Conservation (phyloP, 2,888 invertebrate species). For the Alloplasta piceator region DNA sequence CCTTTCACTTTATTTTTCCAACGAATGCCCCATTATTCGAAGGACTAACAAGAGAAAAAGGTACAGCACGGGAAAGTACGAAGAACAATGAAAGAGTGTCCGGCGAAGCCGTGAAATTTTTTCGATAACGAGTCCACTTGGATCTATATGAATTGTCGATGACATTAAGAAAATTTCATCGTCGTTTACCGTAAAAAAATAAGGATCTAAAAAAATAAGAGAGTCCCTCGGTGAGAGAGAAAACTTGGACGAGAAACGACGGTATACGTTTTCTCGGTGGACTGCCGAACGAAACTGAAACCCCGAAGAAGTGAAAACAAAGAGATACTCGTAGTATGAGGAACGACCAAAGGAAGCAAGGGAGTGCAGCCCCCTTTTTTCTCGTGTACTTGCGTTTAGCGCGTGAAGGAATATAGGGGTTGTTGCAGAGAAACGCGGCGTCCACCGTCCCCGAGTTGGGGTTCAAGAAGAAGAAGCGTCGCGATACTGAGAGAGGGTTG, state of each 20-base stretch:
- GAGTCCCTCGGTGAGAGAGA: slow-evolving; percentile 1
- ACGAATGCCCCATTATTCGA: slow-evolving; percentile 28
- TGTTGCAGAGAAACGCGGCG: slow-evolving; percentile 72
- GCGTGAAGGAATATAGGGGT: slow-evolving; percentile 74
- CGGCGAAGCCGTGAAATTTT: slow-evolving; percentile 37
- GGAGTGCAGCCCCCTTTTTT: slow-evolving; percentile 69
- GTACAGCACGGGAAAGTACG: neutral
- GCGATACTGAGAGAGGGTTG: slow-evolving; percentile 67
- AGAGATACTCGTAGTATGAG: slow-evolving; percentile 66
- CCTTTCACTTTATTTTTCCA: slow-evolving; percentile 14
- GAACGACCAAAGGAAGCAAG: slow-evolving; percentile 75
- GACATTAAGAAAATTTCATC: slow-evolving; percentile 23
- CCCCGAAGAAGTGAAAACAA: slow-evolving; percentile 82
- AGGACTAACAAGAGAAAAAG: neutral
- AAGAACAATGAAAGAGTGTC: slow-evolving; percentile 52
- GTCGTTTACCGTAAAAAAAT: slow-evolving; percentile 54
- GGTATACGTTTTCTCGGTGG: slow-evolving; percentile 64
- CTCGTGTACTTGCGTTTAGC: slow-evolving; percentile 79
- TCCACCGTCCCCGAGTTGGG: slow-evolving; percentile 72
- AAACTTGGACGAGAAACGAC: slow-evolving; percentile 22
- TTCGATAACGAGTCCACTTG: slow-evolving; percentile 48
- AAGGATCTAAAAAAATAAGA: slow-evolving; percentile 1
- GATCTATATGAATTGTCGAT: slow-evolving; percentile 20
- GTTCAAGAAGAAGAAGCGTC: slow-evolving; percentile 62
- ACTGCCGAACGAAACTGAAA: slow-evolving; percentile 80